phyloP scores from a whole-genome alignment of 2,888 invertebrate species.

The Mythimna pallens region DNA sequence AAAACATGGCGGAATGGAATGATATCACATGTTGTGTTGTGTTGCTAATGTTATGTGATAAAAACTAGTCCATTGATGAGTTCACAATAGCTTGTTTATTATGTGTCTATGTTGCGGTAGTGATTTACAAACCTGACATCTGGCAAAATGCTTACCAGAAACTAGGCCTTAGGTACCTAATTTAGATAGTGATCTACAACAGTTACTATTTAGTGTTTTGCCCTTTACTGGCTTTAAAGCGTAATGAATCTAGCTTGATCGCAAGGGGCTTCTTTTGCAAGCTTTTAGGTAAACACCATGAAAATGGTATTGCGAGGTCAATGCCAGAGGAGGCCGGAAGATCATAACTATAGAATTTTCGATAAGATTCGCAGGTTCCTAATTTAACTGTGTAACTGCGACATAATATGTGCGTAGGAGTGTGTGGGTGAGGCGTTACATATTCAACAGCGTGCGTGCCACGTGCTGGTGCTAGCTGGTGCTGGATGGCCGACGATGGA shows the following conservation, averaged over 20 bases:
- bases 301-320: background rate
- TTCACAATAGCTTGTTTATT: slow-evolving; percentile 37
- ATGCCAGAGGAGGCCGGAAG: too few relatives aligned
- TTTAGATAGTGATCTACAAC: background rate
- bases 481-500: slow-evolving; percentile 3
- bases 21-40: slow-evolving; percentile 49
- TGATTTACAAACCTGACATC: background rate
- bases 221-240: background rate
- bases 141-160: background rate
- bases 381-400: slow-evolving; percentile 2
- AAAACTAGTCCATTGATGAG: slow-evolving; percentile 67
- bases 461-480: slow-evolving; percentile 36
- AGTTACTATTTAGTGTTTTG: too few relatives aligned
- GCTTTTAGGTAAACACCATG: background rate
- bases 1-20: slow-evolving; percentile 39
- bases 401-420: slow-evolving; percentile 44
- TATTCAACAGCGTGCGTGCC: slow-evolving; percentile 33
- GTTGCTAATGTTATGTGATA: slow-evolving; percentile 41
- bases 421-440: slow-evolving; percentile 49
- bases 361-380: background rate
- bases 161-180: background rate
- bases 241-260: too few relatives aligned
- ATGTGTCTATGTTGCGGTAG: slow-evolving; percentile 29
- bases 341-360: background rate
- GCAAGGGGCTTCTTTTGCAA: background rate